These are phyloP conservation scores for Caracal caracal DNA, from an alignment of 2,113 vertebrate species.

Conservation along the genomic window DNA sequence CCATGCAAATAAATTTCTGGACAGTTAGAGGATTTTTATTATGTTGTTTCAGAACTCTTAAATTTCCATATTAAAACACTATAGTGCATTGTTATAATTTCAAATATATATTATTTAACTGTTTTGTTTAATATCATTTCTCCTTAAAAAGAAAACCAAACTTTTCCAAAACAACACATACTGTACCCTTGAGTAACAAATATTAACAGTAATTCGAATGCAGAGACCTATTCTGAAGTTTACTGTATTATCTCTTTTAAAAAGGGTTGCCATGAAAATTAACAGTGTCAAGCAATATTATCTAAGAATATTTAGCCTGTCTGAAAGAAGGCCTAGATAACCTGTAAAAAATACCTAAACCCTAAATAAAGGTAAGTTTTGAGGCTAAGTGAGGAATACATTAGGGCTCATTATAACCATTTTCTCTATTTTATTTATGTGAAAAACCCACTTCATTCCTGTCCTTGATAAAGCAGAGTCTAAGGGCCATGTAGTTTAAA, in stretches of 20 bases:
- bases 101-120: not conserved
- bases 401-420: not conserved
- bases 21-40: not conserved
- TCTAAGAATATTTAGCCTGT: not conserved
- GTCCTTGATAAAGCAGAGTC: not conserved
- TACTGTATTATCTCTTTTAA: not conserved
- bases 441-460: not conserved
- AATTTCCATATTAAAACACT: slow-evolving; percentile 14
- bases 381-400: not conserved
- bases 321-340: not conserved
- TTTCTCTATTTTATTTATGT: not conserved
- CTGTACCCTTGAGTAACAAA: not conserved
- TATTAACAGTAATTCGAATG: not conserved
- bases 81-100: not conserved
- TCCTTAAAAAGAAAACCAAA: not conserved
- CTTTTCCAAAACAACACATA: not conserved
- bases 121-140: not conserved
- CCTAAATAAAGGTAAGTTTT: not conserved
- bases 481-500: not conserved
- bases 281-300: not conserved
- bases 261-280: not conserved
- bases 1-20: not conserved
- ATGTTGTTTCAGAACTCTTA: not conserved
- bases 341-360: not conserved
- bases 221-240: not conserved